Conservation (phyloP, 2,113 vertebrate species). For the Archocentrus centrarchus region DNA sequence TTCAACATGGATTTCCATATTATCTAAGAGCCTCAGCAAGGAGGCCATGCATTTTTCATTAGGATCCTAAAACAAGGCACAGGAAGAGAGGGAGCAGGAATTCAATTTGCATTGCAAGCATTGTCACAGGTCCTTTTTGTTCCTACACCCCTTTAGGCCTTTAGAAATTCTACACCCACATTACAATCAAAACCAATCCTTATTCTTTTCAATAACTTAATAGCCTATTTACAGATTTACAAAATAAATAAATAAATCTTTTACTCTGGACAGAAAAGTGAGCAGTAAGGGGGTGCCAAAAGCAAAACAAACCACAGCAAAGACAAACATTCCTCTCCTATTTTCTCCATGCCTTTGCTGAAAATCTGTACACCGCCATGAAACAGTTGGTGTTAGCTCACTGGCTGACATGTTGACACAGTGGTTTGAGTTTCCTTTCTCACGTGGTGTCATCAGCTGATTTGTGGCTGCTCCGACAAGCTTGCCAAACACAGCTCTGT, state of each 20-base stretch:
- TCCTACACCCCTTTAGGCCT: constrained; percentile 58
- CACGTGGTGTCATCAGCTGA: constrained; percentile 54
- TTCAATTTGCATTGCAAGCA: constrained; percentile 79
- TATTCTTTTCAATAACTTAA: constrained; percentile 52
- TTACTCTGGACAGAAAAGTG: constrained; percentile 55
- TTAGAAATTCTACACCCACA: constrained; percentile 59
- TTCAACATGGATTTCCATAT: constrained; percentile 59
- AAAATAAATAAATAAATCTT: constrained; percentile 61
- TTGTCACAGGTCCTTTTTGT: constrained; percentile 63
- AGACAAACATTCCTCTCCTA: constrained; percentile 37
- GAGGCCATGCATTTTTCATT: constrained; percentile 82
- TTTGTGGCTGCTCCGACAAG: constrained; percentile 52
- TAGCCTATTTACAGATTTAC: constrained; percentile 74
- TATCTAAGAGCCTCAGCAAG: constrained; percentile 57
- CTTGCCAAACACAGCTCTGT: constrained; percentile 54
- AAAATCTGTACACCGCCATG: constrained; percentile 55
- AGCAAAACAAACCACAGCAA: constrained; percentile 63
- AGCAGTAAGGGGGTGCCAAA: constrained; percentile 52
- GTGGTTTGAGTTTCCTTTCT: constrained; percentile 53
- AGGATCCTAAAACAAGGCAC: constrained; percentile 83
- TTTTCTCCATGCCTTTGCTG: constrained; percentile 40
- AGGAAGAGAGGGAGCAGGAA: constrained; percentile 73
- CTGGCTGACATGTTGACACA: constrained; percentile 60
- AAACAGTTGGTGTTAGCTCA: constrained; percentile 41
- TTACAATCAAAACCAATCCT: constrained; percentile 60